These are phyloP conservation scores for Calidris pugnax DNA, from an alignment of 2,113 vertebrate species.

Conservation along the genomic window DNA sequence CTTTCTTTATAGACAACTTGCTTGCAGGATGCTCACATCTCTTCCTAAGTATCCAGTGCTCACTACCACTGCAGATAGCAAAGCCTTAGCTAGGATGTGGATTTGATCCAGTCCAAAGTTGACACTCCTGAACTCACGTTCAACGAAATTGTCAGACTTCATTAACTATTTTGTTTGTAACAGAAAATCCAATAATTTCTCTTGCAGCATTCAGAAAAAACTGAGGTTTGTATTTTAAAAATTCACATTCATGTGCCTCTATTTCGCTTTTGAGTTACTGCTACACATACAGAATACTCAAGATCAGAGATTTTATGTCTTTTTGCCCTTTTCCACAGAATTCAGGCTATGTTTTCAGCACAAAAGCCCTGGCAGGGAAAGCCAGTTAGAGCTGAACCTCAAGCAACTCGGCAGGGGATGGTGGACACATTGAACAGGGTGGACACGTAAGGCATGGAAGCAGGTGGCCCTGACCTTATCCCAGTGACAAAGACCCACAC, in stretches of 20 bases:
- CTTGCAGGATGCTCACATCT: neutral
- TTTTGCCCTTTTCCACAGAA: neutral
- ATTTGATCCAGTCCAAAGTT: neutral
- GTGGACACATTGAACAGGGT: neutral
- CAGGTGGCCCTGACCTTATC: neutral
- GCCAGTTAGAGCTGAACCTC: neutral
- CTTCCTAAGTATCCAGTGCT: neutral
- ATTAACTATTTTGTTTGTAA: neutral
- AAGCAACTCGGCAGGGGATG: neutral
- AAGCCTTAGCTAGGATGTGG: neutral
- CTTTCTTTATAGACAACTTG: neutral
- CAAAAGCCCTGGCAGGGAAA: neutral
- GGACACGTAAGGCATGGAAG: accelerated
- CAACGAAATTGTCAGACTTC: neutral
- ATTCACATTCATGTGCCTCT: neutral
- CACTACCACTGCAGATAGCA: neutral
- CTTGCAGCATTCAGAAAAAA: neutral
- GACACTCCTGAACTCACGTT: neutral
- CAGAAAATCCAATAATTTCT: neutral
- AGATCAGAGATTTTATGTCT: neutral
- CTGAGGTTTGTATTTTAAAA: neutral
- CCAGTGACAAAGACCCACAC: neutral
- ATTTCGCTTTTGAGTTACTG: neutral
- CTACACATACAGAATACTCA: neutral
- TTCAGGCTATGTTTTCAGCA: neutral